Evolutionary conservation across 2,797 vertebrate genomes (phyloP), one percentile per base, ranked within the genome.

Genomic region (Notolepis coatsorum): DNA sequence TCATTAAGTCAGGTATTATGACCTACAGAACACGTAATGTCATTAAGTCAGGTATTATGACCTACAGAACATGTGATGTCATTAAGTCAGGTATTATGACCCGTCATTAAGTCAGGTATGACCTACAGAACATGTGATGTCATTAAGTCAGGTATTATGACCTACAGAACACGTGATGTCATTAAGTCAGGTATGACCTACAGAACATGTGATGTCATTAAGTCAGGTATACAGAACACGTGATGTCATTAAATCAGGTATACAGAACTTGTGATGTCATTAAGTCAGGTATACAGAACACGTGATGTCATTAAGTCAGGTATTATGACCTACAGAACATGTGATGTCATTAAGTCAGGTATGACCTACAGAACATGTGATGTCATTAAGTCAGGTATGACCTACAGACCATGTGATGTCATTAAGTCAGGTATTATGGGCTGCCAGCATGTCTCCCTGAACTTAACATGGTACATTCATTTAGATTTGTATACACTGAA

Each of bases 391-490:
- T n/a, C n/a, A n/a, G n/a, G n/a, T n/a, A n/a, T n/a, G 52, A 73
- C 48, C 39, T 49, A 48, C 53, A 55, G 61, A 76, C 68, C 38
- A 49, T 66, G 28, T 60, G 49, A 53, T 58, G 30, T 68, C 35
- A 80, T 62, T 81, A 71, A 58, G 58, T 37, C 51, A 67, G 33
- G 20, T 38, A 69, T 8, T 74, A 39, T 61, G n/a, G 53, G 35
- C 47, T 42, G 28, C 39, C 30, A 39, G 33, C 41, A 51, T 15
- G 10, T 61, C 47, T 70, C 35, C 59, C 59, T 70, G 64, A 76
- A 61, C 47, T 73, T 21, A 70, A 80, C 61, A 72, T 65, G 23
- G 50, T 80, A 85, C 79, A 80, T 82, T 84, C 71, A 71, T 67
- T 55, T 65, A 65, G n/a, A 73, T 55, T 24, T 53, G n/a, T 17